Base-by-base conservation (phyloP, 2,113 vertebrate species). In the Nibea coibor region DNA sequence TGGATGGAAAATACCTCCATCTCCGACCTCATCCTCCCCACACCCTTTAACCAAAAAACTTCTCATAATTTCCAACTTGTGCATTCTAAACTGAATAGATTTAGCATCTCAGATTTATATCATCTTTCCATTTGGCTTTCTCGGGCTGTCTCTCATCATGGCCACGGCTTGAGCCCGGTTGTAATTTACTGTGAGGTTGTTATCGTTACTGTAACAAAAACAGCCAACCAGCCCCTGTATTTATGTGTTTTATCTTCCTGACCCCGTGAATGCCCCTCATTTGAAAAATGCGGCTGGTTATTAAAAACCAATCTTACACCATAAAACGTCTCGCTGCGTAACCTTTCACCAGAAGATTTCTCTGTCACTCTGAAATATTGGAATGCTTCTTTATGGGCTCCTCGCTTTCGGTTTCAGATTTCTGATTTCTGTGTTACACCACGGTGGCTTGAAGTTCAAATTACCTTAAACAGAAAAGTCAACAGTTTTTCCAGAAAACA, bases 1-100 rank as follows among this genome's bases (percentile, higher is more conserved):
- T 93, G 90, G 92, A 93, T 84, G 90, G 93, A 94, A 94, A 91
- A 91, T 92, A 87, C 86, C 87, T 92, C 83, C 86, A 56, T 74
- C 81, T 84, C 84, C 76, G 5, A 88, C 91, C 86, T 87, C 89
- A 79, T 83, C 88, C 84, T 87, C 81, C 86, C 84, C 82, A 87
- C 88, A 86, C 89, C 89, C 84, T 90, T 84, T 80, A 80, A 90
- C 80, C 88, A 73, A 83, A 89, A 80, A 84, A 82, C 85, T 62
- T 72, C 86, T 89, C 88, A 86, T 84, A 86, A 90, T 89, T 90
- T 87, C 87, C 91, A 82, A 77, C 86, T 88, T 59, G 71, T 78
- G 76, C 85, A 68, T 90, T 91, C 79, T 83, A 70, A 87, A 91
- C 84, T 78, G 79, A 92, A 84, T 78, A 91, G 84, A 92, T 92